phyloP scores from a whole-genome alignment of 1,140 invertebrate species.

The Portunus trituberculatus region DNA sequence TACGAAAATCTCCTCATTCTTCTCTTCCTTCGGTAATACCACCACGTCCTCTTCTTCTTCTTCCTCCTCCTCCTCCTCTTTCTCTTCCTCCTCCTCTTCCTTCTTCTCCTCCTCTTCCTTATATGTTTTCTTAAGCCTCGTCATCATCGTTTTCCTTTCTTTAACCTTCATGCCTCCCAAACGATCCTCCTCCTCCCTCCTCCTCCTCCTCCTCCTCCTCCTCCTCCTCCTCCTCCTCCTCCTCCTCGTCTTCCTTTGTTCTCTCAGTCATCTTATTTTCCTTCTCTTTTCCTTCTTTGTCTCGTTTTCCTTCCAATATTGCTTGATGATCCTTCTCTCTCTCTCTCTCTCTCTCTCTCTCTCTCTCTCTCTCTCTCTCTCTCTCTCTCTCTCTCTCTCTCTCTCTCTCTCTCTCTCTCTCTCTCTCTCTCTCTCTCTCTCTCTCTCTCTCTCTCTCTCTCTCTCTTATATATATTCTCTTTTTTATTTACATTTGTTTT shows the following conservation, averaged over 20 bases:
- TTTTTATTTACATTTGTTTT: background rate
- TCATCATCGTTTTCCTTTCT: conserved; percentile 16
- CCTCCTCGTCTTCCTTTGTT: background rate
- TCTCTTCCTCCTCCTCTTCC: background rate
- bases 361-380: background rate
- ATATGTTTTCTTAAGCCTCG: background rate
- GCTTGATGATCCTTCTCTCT: background rate
- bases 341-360: background rate
- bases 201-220: no score
- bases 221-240: background rate
- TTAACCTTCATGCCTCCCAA: background rate
- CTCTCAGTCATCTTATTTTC: background rate
- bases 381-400: background rate
- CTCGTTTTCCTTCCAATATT: background rate
- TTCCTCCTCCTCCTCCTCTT: background rate
- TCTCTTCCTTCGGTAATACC: background rate
- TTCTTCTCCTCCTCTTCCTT: conserved; percentile 35
- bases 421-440: no score
- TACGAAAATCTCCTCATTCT: no score
- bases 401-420: background rate
- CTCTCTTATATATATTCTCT: background rate
- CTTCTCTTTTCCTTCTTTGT: background rate
- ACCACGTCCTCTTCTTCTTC: background rate
- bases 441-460: background rate
- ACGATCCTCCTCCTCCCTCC: conserved; percentile 16